phyloP scores from a whole-genome alignment of 2,797 vertebrate genomes.

The Melopsittacus undulatus region DNA sequence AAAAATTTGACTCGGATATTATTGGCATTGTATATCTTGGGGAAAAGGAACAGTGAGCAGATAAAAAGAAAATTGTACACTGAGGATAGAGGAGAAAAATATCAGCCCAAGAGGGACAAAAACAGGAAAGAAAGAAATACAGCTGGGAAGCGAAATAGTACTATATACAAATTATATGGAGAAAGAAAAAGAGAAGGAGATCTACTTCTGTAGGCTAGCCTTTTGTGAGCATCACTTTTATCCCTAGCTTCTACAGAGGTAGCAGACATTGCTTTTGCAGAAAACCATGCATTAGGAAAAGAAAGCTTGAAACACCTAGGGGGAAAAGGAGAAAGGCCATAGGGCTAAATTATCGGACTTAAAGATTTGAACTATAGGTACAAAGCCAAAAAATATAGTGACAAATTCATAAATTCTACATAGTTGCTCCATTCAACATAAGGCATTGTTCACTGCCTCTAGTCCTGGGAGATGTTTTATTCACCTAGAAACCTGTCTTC shows the following conservation, averaged over 20 bases:
- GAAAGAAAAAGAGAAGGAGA: conserved; percentile 8
- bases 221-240: conserved; percentile 47
- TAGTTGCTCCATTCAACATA: neutral
- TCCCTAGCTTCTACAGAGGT: neutral
- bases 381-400: conserved; percentile 27
- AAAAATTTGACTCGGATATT: neutral
- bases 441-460: neutral
- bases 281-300: neutral
- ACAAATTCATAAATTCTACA: conserved; percentile 45
- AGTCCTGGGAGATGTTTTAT: conserved; percentile 19
- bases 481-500: conserved; percentile 25
- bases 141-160: neutral
- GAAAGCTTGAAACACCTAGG: conserved; percentile 5
- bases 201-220: neutral
- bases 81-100: neutral
- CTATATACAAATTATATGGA: conserved; percentile 38
- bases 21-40: neutral
- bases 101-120: neutral
- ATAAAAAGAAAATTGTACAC: neutral
- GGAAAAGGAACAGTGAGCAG: neutral
- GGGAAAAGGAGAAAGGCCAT: conserved; percentile 23
- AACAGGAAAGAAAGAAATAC: conserved; percentile 1
- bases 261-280: conserved; percentile 25
- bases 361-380: conserved; percentile 1
- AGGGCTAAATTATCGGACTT: conserved; percentile 6